phyloP scores from a whole-genome alignment of 2,888 invertebrate genomes.

The Ochropleura plecta region DNA sequence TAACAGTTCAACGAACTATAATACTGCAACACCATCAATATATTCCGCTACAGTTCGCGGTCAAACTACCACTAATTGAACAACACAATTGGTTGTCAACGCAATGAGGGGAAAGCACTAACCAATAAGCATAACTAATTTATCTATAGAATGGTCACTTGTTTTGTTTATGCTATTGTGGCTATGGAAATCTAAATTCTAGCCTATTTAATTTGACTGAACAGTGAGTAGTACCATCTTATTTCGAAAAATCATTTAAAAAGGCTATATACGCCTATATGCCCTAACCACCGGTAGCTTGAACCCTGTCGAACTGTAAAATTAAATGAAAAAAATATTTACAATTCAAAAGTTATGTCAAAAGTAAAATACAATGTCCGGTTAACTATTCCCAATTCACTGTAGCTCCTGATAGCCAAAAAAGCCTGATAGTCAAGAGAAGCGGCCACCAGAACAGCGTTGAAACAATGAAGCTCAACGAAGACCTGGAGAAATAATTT shows the following conservation, averaged over 20 bases:
- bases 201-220: neutral
- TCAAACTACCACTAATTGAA: slow-evolving; percentile 65
- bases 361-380: too few species aligned
- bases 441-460: too few species aligned
- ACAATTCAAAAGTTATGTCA: too few species aligned
- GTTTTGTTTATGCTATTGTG: slow-evolving; percentile 18
- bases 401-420: too few species aligned
- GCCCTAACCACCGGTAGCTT: too few species aligned
- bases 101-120: slow-evolving; percentile 32
- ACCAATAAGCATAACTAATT: slow-evolving; percentile 26
- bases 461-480: too few species aligned
- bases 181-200: neutral
- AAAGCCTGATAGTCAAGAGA: too few species aligned
- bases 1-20: slow-evolving; percentile 45
- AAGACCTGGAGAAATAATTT: too few species aligned
- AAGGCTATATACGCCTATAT: too few species aligned
- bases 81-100: slow-evolving; percentile 67
- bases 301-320: too few species aligned
- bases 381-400: too few species aligned
- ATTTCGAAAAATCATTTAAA: neutral
- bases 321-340: too few species aligned
- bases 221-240: neutral
- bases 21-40: slow-evolving; percentile 9
- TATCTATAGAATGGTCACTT: slow-evolving; percentile 9
- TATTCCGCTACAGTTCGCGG: slow-evolving; percentile 61